A percentile compares a stretch with the other conserved stretches of the same genome.
phyloP scores from a whole-genome alignment of 2,888 invertebrate genomes.

The Allacma fusca region DNA sequence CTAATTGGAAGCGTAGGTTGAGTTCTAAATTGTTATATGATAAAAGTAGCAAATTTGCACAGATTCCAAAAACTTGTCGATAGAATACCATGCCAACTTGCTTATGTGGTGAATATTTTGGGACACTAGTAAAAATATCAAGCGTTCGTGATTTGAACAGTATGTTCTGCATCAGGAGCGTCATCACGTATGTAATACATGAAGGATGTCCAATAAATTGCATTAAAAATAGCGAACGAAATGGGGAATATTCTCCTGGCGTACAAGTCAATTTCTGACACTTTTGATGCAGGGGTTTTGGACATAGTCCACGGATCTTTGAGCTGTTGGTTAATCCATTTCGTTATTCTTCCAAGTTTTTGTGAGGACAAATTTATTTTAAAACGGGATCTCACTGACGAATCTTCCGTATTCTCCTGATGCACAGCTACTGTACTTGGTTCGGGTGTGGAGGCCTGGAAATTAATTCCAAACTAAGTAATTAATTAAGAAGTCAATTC shows the following conservation, averaged over 20 bases:
- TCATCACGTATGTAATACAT: conserved; percentile 63
- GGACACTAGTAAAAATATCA: too few species aligned
- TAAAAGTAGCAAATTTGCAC: too few species aligned
- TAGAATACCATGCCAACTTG: too few species aligned
- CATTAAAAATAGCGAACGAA: conserved; percentile 69
- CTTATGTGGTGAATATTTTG: too few species aligned
- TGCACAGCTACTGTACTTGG: background rate
- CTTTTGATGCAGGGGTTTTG: conserved; percentile 61
- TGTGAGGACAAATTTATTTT: conserved; percentile 21
- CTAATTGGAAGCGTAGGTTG: too few species aligned
- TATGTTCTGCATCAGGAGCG: too few species aligned
- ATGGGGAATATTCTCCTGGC: conserved; percentile 69
- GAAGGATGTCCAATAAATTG: conserved; percentile 65
- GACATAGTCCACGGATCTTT: conserved; percentile 55
- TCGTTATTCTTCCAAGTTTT: conserved; percentile 27
- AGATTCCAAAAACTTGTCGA: too few species aligned
- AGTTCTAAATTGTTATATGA: too few species aligned
- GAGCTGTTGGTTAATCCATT: conserved; percentile 55
- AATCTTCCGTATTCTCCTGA: conserved; percentile 13
- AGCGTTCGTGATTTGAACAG: too few species aligned
- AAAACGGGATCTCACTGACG: conserved; percentile 17
- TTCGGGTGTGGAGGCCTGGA: conserved; percentile 10
- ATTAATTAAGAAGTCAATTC: too few species aligned
- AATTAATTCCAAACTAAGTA: background rate
- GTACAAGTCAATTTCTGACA: conserved; percentile 69